Base-by-base conservation (phyloP, 2,888 invertebrate species). In the Chymomyza procnemis region DNA sequence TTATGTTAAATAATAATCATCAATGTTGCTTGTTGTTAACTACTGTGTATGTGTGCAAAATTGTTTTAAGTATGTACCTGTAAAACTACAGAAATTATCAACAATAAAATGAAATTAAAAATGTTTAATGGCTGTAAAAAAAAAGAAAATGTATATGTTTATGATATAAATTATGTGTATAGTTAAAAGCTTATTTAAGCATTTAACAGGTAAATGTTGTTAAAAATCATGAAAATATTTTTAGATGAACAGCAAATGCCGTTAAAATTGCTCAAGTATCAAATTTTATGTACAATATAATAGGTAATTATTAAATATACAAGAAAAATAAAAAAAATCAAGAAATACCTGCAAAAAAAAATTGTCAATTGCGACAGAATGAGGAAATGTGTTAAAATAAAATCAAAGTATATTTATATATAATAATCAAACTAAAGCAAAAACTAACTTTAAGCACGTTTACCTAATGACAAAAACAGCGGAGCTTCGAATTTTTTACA, bases 401-500 rank as follows among this genome's bases (percentile, higher is more conserved):
- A 14, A 63, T 0, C 3, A 55, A 26, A 14, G 5, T 26, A 26
- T 26, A 26, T 26, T 26, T 26, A 8, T 8, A 26, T 26, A 26
- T 26, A 26, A 69, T 56, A 52, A 66, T 54, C 68, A 67, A 64
- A 66, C 52, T 55, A 18, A 60, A 55, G 34, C 6, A 60, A 65
- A n/a, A 8, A 47, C 18, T 56, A 54, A 6, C 22, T 12, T 19
- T 57, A 76, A 70, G 61, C 61, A 61, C 48, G 60, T 66, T 69
- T 84, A 80, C 75, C 12, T 41, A 41, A 41, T 41, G 3, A 12
- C 12, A 41, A 4, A 41, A 57, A 52, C 55, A 74, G 54, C 82
- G 72, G 84, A 81, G 76, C 76, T 85, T 83, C 74, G 78, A 80
- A 74, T 85, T 80, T 80, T 78, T 66, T 80, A 80, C 52, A 64